These are phyloP conservation scores for Rhopalosiphum nymphaeae DNA, from an alignment of 2,888 invertebrate species.

Conservation along the genomic window DNA sequence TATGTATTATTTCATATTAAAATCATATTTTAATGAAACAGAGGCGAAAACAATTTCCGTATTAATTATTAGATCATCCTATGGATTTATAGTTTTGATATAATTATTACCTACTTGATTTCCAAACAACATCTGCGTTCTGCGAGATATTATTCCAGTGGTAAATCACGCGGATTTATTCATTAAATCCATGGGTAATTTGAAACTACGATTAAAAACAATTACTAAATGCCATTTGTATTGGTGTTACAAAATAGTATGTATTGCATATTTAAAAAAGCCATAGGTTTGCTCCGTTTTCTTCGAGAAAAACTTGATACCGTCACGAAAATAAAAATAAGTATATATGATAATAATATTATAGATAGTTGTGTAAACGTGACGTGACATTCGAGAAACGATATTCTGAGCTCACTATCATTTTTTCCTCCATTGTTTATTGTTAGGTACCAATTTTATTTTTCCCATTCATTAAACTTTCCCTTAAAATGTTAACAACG, in stretches of 20 bases:
- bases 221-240: neutral
- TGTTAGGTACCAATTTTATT: neutral
- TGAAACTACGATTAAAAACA: neutral
- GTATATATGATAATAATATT: neutral
- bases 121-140: neutral
- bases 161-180: neutral
- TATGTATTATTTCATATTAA: neutral
- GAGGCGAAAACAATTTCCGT: neutral
- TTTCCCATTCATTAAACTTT: neutral
- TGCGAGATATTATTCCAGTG: neutral
- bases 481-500: neutral
- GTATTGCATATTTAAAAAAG: neutral
- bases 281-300: neutral
- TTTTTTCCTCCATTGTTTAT: neutral
- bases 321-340: neutral
- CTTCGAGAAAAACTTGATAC: neutral
- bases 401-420: neutral
- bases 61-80: neutral
- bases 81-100: neutral
- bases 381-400: no score
- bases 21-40: neutral
- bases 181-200: neutral
- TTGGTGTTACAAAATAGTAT: neutral
- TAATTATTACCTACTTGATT: neutral
- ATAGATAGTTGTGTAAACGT: neutral